Percentiles rank a stretch among this genome's conserved stretches.
Evolutionary conservation across 2,113 vertebrate species (phyloP).

Genomic region (Tragulus kanchil): DNA sequence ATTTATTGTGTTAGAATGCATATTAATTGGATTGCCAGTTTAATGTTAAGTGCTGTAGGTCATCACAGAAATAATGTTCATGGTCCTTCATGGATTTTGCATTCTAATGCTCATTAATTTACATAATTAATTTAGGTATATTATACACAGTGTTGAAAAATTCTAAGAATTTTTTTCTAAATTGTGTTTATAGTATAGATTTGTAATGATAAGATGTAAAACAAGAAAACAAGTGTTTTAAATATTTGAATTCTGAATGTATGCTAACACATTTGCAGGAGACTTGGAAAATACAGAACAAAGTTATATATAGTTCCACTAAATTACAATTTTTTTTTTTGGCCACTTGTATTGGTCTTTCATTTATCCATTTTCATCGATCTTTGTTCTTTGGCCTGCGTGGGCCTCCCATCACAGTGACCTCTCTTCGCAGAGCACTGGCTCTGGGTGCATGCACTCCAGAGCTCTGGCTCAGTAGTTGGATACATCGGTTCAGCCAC

Average conservation of each 20-base stretch:
- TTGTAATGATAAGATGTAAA: conserved; percentile 55
- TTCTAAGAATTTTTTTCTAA: background rate
- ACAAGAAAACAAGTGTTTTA: background rate
- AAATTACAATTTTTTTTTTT: background rate
- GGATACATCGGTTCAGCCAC: too few species aligned
- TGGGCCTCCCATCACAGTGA: too few species aligned
- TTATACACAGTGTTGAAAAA: conserved; percentile 18
- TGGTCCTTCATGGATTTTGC: background rate
- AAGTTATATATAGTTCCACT: background rate
- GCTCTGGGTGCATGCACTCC: too few species aligned
- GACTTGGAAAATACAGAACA: background rate
- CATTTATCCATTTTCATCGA: too few species aligned
- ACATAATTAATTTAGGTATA: conserved; percentile 58
- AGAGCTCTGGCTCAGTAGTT: too few species aligned
- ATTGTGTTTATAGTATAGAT: conserved; percentile 29
- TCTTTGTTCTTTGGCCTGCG: too few species aligned
- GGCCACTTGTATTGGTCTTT: too few species aligned
- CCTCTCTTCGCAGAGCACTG: too few species aligned
- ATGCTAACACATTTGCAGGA: background rate
- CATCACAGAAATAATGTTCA: conserved; percentile 10
- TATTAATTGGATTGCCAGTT: background rate
- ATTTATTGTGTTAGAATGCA: conserved; percentile 5
- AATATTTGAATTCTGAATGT: background rate
- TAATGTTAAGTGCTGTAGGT: conserved; percentile 34
- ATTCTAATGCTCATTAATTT: background rate